These are phyloP conservation scores for Dastarcus helophoroides DNA, from an alignment of 2,888 invertebrate species.

Conservation along the genomic window DNA sequence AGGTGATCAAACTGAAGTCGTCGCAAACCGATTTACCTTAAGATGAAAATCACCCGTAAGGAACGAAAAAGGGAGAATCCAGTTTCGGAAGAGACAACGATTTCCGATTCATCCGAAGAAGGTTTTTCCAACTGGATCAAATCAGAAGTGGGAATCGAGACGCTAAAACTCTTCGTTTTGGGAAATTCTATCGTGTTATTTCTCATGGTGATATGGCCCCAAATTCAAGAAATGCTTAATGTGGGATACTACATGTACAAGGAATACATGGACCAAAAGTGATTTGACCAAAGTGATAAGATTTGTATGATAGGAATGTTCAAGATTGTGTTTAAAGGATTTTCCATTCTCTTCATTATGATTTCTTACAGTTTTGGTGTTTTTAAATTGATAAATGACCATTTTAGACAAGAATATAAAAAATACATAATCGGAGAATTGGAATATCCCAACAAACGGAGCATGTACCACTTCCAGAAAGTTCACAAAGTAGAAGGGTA, in stretches of 20 bases:
- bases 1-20: too few relatives aligned
- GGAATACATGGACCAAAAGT: slow-evolving; percentile 15
- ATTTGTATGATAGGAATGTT: slow-evolving; percentile 42
- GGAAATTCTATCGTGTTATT: slow-evolving; percentile 64
- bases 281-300: too few relatives aligned
- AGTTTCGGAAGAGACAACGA: slow-evolving; percentile 7
- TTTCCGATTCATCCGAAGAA: slow-evolving; percentile 26
- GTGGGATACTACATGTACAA: slow-evolving; percentile 34
- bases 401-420: slow-evolving; percentile 61
- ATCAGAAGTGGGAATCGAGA: slow-evolving; percentile 55
- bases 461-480: too few relatives aligned
- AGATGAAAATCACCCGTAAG: too few relatives aligned
- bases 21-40: too few relatives aligned
- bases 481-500: too few relatives aligned
- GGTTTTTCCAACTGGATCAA: slow-evolving; percentile 34
- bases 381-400: slow-evolving; percentile 61
- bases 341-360: slow-evolving; percentile 55
- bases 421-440: too few relatives aligned
- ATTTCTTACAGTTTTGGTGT: slow-evolving; percentile 60
- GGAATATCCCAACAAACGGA: too few relatives aligned
- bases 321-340: slow-evolving; percentile 48
- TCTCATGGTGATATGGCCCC: slow-evolving; percentile 62
- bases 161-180: slow-evolving; percentile 70
- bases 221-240: slow-evolving; percentile 47
- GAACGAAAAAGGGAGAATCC: too few relatives aligned